phyloP scores from a whole-genome alignment of 1,140 invertebrate genomes.

The Zaprionus capensis region DNA sequence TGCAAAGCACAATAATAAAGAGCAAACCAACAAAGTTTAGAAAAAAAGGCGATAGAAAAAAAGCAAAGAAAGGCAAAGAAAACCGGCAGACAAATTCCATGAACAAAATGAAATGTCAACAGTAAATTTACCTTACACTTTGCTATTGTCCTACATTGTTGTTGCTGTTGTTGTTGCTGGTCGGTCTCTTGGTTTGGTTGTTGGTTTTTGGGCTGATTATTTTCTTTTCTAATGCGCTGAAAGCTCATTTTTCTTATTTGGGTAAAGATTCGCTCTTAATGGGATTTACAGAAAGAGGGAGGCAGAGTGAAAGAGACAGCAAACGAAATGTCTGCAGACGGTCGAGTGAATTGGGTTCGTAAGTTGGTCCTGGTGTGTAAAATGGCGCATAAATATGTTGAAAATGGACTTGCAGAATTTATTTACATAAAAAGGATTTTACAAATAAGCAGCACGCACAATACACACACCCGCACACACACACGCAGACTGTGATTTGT shows the following conservation, averaged over 20 bases:
- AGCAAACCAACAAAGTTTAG: slow-evolving; percentile 19
- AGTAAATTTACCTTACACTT: slow-evolving; percentile 79
- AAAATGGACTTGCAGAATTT: slow-evolving; percentile 79
- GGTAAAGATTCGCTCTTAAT: slow-evolving; percentile 67
- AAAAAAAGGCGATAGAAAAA: slow-evolving; percentile 27
- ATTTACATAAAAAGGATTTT: slow-evolving; percentile 82
- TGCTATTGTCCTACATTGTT: slow-evolving; percentile 40
- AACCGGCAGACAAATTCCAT: slow-evolving; percentile 70
- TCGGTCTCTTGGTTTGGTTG: slow-evolving; percentile 32
- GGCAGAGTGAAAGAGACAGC: slow-evolving; percentile 15
- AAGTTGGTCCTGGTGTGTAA: slow-evolving; percentile 61
- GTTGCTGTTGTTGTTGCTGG: slow-evolving; percentile 17
- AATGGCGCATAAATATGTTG: slow-evolving; percentile 83
- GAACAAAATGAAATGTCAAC: slow-evolving; percentile 81
- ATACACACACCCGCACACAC: slow-evolving; percentile 28
- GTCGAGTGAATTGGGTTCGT: slow-evolving; percentile 31
- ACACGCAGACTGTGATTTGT: slow-evolving; percentile 62
- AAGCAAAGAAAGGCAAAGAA: slow-evolving; percentile 23
- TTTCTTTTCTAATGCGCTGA: slow-evolving; percentile 76
- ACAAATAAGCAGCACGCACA: slow-evolving; percentile 63
- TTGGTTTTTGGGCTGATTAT: slow-evolving; percentile 67
- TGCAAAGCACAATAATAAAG: slow-evolving; percentile 21
- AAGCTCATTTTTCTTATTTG: slow-evolving; percentile 81
- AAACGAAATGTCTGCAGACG: slow-evolving; percentile 33
- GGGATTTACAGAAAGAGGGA: slow-evolving; percentile 63